Evolutionary conservation across 2,797 vertebrate species (phyloP).

Genomic region (Babyrousa celebensis): DNA sequence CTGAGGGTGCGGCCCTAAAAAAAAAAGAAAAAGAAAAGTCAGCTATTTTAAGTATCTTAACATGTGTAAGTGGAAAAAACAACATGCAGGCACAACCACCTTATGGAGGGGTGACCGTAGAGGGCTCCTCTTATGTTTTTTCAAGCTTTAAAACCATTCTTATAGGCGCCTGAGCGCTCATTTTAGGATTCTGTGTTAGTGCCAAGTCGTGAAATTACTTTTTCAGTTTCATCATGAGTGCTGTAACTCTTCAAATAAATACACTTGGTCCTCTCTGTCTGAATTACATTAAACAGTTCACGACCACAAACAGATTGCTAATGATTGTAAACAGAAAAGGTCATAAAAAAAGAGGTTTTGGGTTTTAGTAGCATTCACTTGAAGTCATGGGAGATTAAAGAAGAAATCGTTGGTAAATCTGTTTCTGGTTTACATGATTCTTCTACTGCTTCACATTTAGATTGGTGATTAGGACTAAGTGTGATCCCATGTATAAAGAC

Average conservation of each 20-base stretch:
- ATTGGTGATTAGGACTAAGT: neutral
- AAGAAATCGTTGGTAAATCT: slow-evolving; percentile 34
- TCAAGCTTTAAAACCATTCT: neutral
- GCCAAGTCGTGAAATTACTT: neutral
- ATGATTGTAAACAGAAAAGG: neutral
- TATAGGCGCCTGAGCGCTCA: neutral
- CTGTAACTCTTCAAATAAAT: neutral
- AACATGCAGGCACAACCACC: neutral
- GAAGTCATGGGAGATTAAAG: neutral
- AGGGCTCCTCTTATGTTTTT: neutral
- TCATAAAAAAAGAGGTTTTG: neutral
- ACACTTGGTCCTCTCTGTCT: slow-evolving; percentile 37
- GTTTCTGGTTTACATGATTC: neutral
- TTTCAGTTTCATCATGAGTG: neutral
- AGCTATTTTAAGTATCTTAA: neutral
- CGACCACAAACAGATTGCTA: neutral
- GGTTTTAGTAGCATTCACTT: neutral
- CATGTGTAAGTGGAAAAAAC: neutral
- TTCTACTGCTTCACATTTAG: neutral
- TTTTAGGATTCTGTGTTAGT: neutral
- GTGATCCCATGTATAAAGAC: neutral
- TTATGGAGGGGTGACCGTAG: neutral
- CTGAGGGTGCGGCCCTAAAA: too few relatives aligned
- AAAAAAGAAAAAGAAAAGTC: neutral
- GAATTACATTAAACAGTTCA: neutral